Evolutionary conservation across 1,140 invertebrate genomes (phyloP), one percentile per base, ranked within the genome.

Genomic region (Euwallacea fornicatus): DNA sequence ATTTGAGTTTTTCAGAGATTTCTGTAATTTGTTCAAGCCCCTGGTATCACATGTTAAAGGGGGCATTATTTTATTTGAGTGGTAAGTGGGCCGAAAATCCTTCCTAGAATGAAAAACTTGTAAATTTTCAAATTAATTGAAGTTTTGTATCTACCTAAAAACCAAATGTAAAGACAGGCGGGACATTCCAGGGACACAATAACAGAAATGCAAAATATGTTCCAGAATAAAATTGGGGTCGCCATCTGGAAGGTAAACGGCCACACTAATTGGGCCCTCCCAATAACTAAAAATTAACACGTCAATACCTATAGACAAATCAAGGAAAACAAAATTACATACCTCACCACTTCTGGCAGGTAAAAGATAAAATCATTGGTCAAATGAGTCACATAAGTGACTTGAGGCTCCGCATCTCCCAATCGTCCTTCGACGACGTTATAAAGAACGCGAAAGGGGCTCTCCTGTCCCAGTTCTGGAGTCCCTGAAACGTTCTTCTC

Each of bases 211-310:
- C 42, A 85, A 82, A 55, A 92, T 83, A 41, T 89, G 82, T 72
- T 85, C 83, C 71, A 91, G 82, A 7, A 88, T 84, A 33, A 88
- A 76, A 46, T 85, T 84, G 59, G 89, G 84, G 77, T 93, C 91
- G 66, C 84, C 84, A 63, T 87, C 85, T 1, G 91, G 90, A 13
- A 89, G 87, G 80, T 90, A 93, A 2, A 90, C 85, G 8, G 91
- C 85, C 1, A 93, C 81, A 74, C 90, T 91, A 6, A 93, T 83
- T 0, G 89, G 89, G 3, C 91, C 91, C 72, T 92, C 87, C 91
- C 91, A 91, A 74, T 86, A 81, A 74, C 81, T 83, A 3, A 86
- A 75, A 76, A 46, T 44, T 50, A 6, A 50, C 46, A 46, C 46
- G 0, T 6, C 13, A 6, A 11, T 13, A 11, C 46, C n/a, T 33